Evolutionary conservation across 2,888 invertebrate species (phyloP), one percentile per base, ranked within the genome.

Genomic region (Microplitis manilae): DNA sequence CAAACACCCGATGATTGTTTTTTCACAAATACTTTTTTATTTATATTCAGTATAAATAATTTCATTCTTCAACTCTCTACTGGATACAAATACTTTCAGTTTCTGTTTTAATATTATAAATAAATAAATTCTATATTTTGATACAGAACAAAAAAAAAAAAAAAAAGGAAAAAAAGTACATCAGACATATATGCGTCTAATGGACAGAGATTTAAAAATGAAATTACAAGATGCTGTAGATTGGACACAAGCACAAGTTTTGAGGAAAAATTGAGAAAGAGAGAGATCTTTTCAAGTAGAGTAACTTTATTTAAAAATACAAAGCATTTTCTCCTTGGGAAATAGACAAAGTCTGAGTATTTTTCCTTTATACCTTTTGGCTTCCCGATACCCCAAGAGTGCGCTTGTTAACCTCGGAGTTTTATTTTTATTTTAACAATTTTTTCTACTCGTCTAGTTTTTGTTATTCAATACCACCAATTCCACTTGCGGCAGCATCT

Each of bases 231-330:
- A 17, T 15, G 70, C 15, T 7, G 30, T 30, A 30, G 4, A 30
- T 30, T 30, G 30, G 30, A 30, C 30, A 30, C 30, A 30, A 30
- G 30, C 30, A 30, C 30, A 30, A 30, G 30, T 30, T 30, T 30
- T 6, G 41, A 30, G 68, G 1, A 15, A 68, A 41, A 15, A 50
- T 50, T 50, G 50, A 70, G 38, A 50, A 15, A 13, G 15, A 8
- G 70, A 8, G 60, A 70, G 70, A 69, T 50, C 72, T 75, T 73
- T 71, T 74, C 68, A 68, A 72, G 30, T 68, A 73, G 68, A 81
- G 81, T 83, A 85, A 85, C 83, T 85, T 83, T 79, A 85, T 85
- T 85, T 83, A 83, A 85, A 84, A 84, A 84, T 81, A 85, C 85
- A 85, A 84, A 83, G 85, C 84, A 84, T 81, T 82, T 77, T 78